Percentiles rank a stretch among this genome's conserved stretches.
Conservation (phyloP, 1,140 invertebrate genomes). For the Lerema accius region DNA sequence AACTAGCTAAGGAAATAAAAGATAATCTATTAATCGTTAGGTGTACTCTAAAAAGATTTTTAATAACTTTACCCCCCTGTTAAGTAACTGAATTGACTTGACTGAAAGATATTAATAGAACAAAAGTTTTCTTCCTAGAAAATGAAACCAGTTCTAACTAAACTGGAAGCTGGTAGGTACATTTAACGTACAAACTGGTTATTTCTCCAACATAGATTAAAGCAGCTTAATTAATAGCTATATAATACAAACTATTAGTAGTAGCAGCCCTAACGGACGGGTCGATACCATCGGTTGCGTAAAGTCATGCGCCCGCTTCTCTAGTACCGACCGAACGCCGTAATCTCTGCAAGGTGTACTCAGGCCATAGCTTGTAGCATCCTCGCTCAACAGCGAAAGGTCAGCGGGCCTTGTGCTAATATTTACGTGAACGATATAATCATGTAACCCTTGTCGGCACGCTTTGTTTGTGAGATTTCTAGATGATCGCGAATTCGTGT, state of each 20-base stretch:
- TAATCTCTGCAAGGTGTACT: constrained; percentile 10
- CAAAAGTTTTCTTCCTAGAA: no score
- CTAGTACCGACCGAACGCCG: constrained; percentile 4
- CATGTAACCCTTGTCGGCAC: constrained; percentile 6
- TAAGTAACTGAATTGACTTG: no score
- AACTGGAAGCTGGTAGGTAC: no score
- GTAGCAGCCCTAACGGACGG: constrained; percentile 8
- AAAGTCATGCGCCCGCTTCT: constrained; percentile 16
- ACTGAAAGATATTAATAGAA: no score
- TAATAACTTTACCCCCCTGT: no score
- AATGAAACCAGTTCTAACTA: no score
- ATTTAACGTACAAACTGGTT: no score
- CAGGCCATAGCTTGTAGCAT: background rate
- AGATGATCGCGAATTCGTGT: background rate
- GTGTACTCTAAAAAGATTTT: no score
- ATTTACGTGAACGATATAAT: constrained; percentile 22
- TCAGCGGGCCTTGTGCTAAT: constrained; percentile 25
- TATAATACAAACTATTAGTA: no score
- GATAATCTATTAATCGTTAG: no score
- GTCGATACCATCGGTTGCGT: constrained; percentile 14
- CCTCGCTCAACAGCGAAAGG: constrained; percentile 11
- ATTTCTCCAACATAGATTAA: no score
- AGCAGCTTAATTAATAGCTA: background rate
- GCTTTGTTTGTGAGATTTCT: constrained; percentile 11
- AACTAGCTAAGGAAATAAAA: no score